phyloP scores from a whole-genome alignment of 2,888 invertebrate species.

The Lasius platythorax region DNA sequence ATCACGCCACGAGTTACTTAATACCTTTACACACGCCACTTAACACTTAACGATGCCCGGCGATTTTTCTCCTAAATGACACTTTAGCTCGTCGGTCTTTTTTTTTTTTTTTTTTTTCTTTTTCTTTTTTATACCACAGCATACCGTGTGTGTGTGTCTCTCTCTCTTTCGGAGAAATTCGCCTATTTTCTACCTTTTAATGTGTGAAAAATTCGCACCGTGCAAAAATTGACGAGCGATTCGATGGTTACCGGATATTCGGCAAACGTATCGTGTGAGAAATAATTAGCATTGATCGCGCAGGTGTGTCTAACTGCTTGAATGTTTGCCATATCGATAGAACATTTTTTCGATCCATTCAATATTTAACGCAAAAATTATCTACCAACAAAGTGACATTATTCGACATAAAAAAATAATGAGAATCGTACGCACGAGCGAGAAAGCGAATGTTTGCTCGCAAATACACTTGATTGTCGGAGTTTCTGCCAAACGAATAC shows the following conservation, averaged over 20 bases:
- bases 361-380: conserved; percentile 22
- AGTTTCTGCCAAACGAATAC: not conserved
- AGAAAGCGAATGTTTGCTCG: not conserved
- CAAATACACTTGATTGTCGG: conserved; percentile 28
- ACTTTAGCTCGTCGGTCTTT: not conserved
- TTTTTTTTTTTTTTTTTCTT: no score
- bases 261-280: conserved; percentile 2
- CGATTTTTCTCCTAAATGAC: conserved; percentile 53
- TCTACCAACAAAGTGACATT: not conserved
- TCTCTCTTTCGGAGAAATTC: not conserved
- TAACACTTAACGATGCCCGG: conserved; percentile 65
- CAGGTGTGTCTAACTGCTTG: not conserved
- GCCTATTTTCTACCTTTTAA: not conserved
- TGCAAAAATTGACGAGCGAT: not conserved
- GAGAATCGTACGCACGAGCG: not conserved
- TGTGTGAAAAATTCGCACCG: no score
- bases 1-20: conserved; percentile 69
- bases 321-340: conserved; percentile 8
- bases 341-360: not conserved
- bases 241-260: not conserved
- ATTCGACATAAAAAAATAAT: conserved; percentile 18
- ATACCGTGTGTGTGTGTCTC: no score
- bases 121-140: not conserved
- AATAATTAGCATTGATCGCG: not conserved
- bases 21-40: conserved; percentile 69